phyloP scores from a whole-genome alignment of 2,797 vertebrate genomes.

The Orientallactaga sibirica region DNA sequence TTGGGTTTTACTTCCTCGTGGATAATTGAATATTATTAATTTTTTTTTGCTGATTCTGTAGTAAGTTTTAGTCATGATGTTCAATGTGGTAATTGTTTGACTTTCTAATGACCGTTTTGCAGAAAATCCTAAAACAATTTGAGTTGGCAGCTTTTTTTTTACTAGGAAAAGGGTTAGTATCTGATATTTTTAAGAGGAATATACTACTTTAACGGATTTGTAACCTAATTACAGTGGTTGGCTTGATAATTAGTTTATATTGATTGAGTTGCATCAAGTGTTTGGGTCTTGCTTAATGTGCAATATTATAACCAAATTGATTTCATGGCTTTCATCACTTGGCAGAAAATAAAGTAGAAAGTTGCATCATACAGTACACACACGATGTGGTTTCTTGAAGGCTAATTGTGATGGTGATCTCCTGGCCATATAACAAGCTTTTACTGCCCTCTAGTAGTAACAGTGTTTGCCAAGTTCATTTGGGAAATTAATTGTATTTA shows the following conservation, averaged over 20 bases:
- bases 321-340: constrained; percentile 78
- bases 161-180: not conserved
- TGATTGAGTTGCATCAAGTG: constrained; percentile 49
- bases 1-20: constrained; percentile 58
- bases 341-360: constrained; percentile 77
- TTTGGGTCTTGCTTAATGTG: constrained; percentile 60
- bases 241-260: constrained; percentile 64
- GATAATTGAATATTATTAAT: constrained; percentile 71
- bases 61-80: constrained; percentile 60
- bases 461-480: constrained; percentile 66
- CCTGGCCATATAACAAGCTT: constrained; percentile 78
- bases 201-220: constrained; percentile 2
- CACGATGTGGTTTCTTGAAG: constrained; percentile 78
- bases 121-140: constrained; percentile 22
- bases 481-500: constrained; percentile 55
- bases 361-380: constrained; percentile 77
- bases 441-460: constrained; percentile 87
- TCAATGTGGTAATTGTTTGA: constrained; percentile 17
- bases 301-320: constrained; percentile 65
- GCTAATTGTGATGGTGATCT: constrained; percentile 79
- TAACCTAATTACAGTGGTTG: constrained; percentile 57
- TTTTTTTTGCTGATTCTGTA: constrained; percentile 56
- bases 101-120: constrained; percentile 16
- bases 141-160: not conserved
- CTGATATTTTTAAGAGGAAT: constrained; percentile 43